Conservation (phyloP, 2,113 vertebrate genomes). For the Sapajus apella region DNA sequence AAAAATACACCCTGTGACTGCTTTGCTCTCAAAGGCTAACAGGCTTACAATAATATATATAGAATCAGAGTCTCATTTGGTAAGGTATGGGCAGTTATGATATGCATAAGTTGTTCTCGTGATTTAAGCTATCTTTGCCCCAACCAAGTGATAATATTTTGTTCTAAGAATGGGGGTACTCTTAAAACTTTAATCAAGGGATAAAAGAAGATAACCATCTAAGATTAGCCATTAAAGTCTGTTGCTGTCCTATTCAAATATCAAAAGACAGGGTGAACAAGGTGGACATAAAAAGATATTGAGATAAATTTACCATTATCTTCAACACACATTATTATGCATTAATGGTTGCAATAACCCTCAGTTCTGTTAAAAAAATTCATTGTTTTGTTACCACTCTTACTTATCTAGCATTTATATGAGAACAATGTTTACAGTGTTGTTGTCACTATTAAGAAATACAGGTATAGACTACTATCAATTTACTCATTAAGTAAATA, state of each 20-base stretch:
- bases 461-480: background rate
- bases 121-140: background rate
- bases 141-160: background rate
- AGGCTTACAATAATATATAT: background rate
- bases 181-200: conserved; percentile 40
- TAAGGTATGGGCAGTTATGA: background rate
- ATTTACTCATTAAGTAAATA: conserved; percentile 19
- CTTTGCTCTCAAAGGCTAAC: conserved; percentile 15
- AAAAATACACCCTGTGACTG: background rate
- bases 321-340: background rate
- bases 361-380: conserved; percentile 12
- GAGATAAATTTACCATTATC: background rate
- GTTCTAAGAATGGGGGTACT: background rate
- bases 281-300: background rate
- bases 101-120: background rate
- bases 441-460: conserved; percentile 16
- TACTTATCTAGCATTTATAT: conserved; percentile 27
- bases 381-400: background rate
- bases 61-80: conserved; percentile 4
- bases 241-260: background rate
- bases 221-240: conserved; percentile 36
- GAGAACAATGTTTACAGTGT: conserved; percentile 2
- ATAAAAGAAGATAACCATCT: background rate
- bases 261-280: conserved; percentile 16
- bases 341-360: background rate